These are phyloP conservation scores for Empis livida DNA, from an alignment of 2,888 invertebrate species.

Conservation along the genomic window DNA sequence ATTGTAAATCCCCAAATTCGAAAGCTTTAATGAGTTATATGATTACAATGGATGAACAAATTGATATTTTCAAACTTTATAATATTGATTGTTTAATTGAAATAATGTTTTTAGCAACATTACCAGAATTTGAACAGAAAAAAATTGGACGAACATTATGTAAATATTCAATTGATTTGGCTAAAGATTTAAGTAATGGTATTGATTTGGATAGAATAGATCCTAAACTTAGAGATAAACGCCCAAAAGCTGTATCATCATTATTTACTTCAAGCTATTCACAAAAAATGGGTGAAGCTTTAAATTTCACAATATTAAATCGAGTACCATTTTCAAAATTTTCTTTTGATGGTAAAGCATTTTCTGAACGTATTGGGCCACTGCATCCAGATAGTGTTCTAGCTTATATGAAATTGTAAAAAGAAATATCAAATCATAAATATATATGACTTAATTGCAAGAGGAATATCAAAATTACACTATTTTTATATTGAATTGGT, in stretches of 20 bases:
- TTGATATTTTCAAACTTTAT: constrained; percentile 49
- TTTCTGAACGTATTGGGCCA: constrained; percentile 41
- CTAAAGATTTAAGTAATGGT: constrained; percentile 35
- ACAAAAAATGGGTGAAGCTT: constrained; percentile 42
- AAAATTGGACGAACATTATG: constrained; percentile 43
- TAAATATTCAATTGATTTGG: constrained; percentile 42
- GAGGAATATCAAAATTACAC: too few species aligned
- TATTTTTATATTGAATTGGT: too few species aligned
- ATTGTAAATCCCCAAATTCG: constrained; percentile 44
- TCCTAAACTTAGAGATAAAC: constrained; percentile 17
- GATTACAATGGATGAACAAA: constrained; percentile 45
- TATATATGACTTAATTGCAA: too few species aligned
- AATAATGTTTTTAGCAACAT: constrained; percentile 52
- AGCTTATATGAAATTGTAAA: constrained; percentile 2
- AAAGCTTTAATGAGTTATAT: constrained; percentile 49
- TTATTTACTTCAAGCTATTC: constrained; percentile 46
- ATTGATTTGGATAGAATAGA: constrained; percentile 33
- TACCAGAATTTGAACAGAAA: constrained; percentile 38
- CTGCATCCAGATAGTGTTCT: constrained; percentile 18
- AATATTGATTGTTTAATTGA: constrained; percentile 49
- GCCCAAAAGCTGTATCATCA: constrained; percentile 39
- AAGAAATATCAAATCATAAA: too few species aligned
- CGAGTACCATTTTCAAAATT: constrained; percentile 41
- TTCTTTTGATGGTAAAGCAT: constrained; percentile 44
- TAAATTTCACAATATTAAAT: constrained; percentile 42